phyloP scores from a whole-genome alignment of 2,113 vertebrate species.

The Lepus timidus region DNA sequence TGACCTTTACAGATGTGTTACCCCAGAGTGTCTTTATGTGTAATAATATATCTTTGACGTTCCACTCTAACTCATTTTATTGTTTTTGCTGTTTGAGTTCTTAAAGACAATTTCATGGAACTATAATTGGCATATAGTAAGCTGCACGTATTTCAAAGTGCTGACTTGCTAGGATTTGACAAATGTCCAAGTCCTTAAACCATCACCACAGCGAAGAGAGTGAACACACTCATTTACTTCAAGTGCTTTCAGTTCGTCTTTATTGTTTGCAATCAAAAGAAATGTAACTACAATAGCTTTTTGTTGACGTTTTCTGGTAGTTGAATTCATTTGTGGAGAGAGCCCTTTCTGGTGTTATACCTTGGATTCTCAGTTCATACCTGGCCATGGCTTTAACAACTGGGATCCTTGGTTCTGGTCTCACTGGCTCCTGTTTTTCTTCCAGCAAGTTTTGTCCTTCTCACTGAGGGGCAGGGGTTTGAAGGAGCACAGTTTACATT shows the following conservation, averaged over 20 bases:
- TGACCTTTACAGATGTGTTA: neutral
- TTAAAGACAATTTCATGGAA: neutral
- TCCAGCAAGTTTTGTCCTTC: neutral
- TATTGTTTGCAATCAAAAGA: slow-evolving; percentile 12
- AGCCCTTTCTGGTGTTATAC: neutral
- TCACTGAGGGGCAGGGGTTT: too few species aligned
- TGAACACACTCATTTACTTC: neutral
- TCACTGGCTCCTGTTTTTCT: neutral
- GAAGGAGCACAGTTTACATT: neutral
- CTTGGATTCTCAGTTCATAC: neutral
- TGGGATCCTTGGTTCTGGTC: neutral
- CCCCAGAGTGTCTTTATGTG: neutral
- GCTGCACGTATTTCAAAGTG: neutral
- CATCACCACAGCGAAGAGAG: neutral
- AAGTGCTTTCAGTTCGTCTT: neutral
- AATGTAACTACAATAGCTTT: neutral
- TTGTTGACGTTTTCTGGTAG: slow-evolving; percentile 27
- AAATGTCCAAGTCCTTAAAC: neutral
- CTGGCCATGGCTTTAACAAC: neutral
- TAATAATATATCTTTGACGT: neutral
- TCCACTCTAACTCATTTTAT: neutral
- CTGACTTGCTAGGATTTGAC: neutral
- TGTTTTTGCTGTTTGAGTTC: slow-evolving; percentile 12
- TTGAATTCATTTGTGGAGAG: neutral
- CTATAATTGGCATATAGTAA: neutral